Conservation (phyloP, 2,113 vertebrate genomes). For the Pelodiscus sinensis region DNA sequence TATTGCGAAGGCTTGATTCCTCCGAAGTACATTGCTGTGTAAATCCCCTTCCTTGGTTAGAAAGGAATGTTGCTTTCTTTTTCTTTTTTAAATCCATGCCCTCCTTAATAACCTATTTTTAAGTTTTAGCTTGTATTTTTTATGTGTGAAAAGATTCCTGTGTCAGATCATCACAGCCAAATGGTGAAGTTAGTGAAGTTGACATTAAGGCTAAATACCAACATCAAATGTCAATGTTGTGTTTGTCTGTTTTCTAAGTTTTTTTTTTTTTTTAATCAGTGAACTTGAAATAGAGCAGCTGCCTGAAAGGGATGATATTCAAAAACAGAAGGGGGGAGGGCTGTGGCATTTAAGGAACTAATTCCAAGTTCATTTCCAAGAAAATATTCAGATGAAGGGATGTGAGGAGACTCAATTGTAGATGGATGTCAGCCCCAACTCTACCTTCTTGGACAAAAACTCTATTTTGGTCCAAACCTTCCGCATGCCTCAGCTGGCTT, state of each 20-base stretch:
- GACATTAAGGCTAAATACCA: slow-evolving; percentile 17
- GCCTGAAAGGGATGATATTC: neutral
- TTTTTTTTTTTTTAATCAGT: neutral
- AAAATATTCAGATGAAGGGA: neutral
- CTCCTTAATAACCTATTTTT: neutral
- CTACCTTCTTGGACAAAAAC: rapidly evolving
- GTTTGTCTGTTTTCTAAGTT: neutral
- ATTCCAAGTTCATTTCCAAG: slow-evolving; percentile 9
- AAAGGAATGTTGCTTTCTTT: neutral
- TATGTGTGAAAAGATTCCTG: neutral
- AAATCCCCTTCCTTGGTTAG: neutral
- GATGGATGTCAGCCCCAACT: neutral
- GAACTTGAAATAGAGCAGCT: neutral
- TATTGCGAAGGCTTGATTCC: neutral
- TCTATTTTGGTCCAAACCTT: neutral
- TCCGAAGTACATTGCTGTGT: neutral
- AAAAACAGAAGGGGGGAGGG: neutral
- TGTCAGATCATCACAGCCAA: neutral
- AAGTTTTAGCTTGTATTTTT: neutral
- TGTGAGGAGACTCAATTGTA: neutral
- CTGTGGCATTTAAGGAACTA: neutral
- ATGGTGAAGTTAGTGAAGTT: neutral
- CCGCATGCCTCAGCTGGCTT: rapidly evolving
- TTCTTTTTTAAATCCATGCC: no score
- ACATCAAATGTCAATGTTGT: neutral